Percentiles rank a stretch among this genome's conserved stretches.
These are phyloP conservation scores for Paragorgia papillata DNA, from an alignment of 92 coral and sea anemone genomes.

Conservation along the genomic window DNA sequence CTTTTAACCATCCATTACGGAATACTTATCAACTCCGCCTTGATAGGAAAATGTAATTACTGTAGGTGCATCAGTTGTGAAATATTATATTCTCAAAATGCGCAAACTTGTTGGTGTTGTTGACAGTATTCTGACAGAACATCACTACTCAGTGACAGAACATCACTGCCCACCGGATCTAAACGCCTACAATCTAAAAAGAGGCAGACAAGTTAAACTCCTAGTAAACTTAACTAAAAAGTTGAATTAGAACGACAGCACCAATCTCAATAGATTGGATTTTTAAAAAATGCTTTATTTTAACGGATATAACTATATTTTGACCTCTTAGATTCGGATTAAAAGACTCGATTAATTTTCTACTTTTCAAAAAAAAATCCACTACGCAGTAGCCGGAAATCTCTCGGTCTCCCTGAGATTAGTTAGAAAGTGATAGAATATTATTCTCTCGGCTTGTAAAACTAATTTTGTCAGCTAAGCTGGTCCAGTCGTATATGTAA, in stretches of 20 bases:
- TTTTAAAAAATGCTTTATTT: too few relatives aligned
- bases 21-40: conserved; percentile 46
- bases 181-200: background rate
- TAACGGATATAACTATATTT: too few relatives aligned
- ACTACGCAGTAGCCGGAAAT: conserved; percentile 8
- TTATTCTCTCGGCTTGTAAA: background rate
- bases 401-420: background rate
- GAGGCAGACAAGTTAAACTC: background rate
- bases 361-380: too few relatives aligned
- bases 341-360: too few relatives aligned
- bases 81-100: conserved; percentile 33
- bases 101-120: conserved; percentile 29
- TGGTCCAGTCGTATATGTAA: background rate
- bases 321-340: background rate
- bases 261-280: background rate
- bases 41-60: conserved; percentile 37
- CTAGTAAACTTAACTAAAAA: background rate
- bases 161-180: background rate
- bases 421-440: background rate
- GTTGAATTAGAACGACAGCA: background rate
- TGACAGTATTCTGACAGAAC: conserved; percentile 46
- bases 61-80: conserved; percentile 7
- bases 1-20: conserved; percentile 32
- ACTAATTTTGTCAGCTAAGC: background rate
- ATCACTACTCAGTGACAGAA: conserved; percentile 18